Conservation (phyloP, 1,140 invertebrate species). For the Drosophila ironensis region DNA sequence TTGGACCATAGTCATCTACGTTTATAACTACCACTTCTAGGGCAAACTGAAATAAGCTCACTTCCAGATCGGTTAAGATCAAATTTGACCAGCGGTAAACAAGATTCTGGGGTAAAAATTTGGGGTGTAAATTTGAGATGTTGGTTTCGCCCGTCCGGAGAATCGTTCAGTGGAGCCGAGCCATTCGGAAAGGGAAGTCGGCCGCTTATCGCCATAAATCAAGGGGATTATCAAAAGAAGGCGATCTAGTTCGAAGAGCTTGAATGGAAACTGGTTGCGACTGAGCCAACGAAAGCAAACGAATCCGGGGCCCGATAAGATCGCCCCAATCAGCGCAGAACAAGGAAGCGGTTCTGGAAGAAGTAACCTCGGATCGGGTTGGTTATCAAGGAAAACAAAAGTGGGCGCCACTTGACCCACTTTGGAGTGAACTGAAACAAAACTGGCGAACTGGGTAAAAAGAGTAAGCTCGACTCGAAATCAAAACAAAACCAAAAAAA, state of each 20-base stretch:
- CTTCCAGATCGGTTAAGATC: too few species aligned
- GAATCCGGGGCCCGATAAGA: constrained; percentile 21
- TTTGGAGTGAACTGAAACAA: constrained; percentile 35
- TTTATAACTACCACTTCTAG: too few species aligned
- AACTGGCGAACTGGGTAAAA: not conserved
- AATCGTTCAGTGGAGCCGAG: constrained; percentile 2
- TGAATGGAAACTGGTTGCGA: constrained; percentile 35
- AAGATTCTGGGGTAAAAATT: too few species aligned
- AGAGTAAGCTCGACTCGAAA: too few species aligned
- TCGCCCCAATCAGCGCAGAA: constrained; percentile 32
- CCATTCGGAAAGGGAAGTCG: constrained; percentile 36
- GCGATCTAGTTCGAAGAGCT: constrained; percentile 34
- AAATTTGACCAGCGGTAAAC: too few species aligned
- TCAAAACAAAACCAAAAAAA: too few species aligned
- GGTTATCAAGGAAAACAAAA: constrained; percentile 77
- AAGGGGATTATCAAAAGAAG: constrained; percentile 34
- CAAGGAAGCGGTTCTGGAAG: constrained; percentile 28
- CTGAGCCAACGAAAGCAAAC: constrained; percentile 3
- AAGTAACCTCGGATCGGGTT: constrained; percentile 54
- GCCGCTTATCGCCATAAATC: constrained; percentile 41
- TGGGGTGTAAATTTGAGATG: not conserved
- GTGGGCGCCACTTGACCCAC: constrained; percentile 73
- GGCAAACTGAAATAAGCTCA: too few species aligned
- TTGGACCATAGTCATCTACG: too few species aligned
- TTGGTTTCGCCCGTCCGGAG: constrained; percentile 5